Conservation (phyloP, 2,888 invertebrate genomes). For the Pandemis corylana region DNA sequence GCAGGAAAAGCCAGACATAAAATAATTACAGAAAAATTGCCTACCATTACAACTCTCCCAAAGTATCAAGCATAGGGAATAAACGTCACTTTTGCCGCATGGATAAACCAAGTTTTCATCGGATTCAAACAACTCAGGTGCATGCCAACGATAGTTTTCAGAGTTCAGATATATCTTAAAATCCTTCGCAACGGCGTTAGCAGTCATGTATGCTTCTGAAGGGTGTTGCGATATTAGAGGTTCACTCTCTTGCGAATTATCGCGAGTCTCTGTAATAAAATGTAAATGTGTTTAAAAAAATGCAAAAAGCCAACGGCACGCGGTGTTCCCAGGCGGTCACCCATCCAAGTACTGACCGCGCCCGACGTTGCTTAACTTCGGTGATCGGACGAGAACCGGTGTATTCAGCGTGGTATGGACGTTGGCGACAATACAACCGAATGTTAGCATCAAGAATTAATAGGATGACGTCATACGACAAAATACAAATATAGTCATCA, state of each 20-base stretch:
- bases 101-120: slow-evolving; percentile 66
- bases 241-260: slow-evolving; percentile 60
- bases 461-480: neutral
- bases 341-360: slow-evolving; percentile 53
- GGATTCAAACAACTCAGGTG: slow-evolving; percentile 74
- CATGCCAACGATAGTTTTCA: slow-evolving; percentile 72
- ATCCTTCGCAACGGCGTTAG: slow-evolving; percentile 60
- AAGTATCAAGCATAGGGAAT: slow-evolving; percentile 71
- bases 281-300: neutral
- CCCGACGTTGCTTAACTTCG: slow-evolving; percentile 53
- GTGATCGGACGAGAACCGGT: slow-evolving; percentile 55
- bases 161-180: slow-evolving; percentile 59
- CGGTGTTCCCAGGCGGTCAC: slow-evolving; percentile 53
- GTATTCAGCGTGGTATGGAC: slow-evolving; percentile 49
- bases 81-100: slow-evolving; percentile 74
- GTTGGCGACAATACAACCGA: slow-evolving; percentile 11
- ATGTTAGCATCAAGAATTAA: neutral
- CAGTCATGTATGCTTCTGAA: slow-evolving; percentile 64
- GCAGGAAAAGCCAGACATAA: too few relatives aligned
- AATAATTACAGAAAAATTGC: slow-evolving; percentile 25
- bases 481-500: neutral
- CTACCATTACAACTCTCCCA: slow-evolving; percentile 81
- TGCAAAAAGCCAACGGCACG: slow-evolving; percentile 48
- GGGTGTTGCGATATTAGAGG: slow-evolving; percentile 68
- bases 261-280: slow-evolving; percentile 56